Evolutionary conservation across 92 coral and sea anemone genomes (phyloP), one percentile per base, ranked within the genome.

Genomic region (Paramuricea clavata): DNA sequence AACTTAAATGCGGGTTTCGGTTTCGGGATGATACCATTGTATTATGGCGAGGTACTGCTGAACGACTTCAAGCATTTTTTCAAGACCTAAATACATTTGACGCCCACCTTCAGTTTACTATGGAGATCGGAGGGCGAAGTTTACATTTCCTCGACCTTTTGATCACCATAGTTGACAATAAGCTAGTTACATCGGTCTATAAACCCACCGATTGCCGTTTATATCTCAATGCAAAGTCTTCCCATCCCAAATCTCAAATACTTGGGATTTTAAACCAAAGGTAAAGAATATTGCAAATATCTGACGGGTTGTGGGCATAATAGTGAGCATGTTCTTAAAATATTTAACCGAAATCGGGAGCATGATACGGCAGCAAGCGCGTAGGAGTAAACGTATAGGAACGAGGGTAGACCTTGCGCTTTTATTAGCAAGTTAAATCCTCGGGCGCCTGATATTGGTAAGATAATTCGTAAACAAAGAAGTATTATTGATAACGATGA

Each of bases 201-300:
- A 73, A 73, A 19, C 79, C 79, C 4, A 73, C 79, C 10, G 79
- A 73, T 73, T 23, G 56, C 23, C 79, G 35, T 39, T 36, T 73
- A 39, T 73, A 69, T 69, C 23, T 69, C 13, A 69, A 69, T 21
- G 76, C 76, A 6, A 32, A 32, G 12, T 69, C 76, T 8, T 27
- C 76, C 3, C 76, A 69, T 34, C 76, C 76, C 12, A 69, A 34
- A n/a, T 1, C 23, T 8, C 76, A 69, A 33, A 69, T 69, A 69
- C 3, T 6, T 8, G 76, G 76, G 12, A 69, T 69, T 27, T n/a
- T n/a, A 8, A 16, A 6, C 12, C 2, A 69, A 34, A 21, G 27
- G 76, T 34, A 6, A 6, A 12, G 23, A 5, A 30, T 69, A 69
- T 34, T 1, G 52, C 8, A 36, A 73, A 34, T 69, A 73, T 39